Evolutionary conservation across 2,888 invertebrate genomes (phyloP).

Genomic region (Gisinianus flammeolus): DNA sequence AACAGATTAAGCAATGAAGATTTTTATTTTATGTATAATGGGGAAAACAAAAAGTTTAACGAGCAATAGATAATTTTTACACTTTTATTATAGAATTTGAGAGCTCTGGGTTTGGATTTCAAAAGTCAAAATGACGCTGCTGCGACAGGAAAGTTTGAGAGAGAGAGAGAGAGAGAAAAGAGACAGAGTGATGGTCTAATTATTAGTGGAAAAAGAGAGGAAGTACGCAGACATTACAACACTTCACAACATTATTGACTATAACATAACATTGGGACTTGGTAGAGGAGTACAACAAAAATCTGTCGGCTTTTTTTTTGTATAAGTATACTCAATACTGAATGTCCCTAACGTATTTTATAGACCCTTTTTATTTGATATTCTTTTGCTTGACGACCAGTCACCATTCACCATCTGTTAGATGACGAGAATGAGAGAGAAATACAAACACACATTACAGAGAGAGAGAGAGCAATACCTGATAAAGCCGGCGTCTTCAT

Average conservation of each 20-base stretch:
- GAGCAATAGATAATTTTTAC: not conserved
- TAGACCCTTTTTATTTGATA: conserved; percentile 39
- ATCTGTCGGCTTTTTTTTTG: not conserved
- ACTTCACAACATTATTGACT: not conserved
- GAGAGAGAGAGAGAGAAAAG: not conserved
- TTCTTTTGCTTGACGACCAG: not conserved
- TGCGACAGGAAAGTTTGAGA: not conserved
- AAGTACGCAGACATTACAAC: not conserved
- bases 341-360: conserved; percentile 23
- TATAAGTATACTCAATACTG: not conserved
- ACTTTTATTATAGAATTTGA: no score
- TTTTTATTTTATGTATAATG: no score
- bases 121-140: not conserved
- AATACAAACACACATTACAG: not conserved
- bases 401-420: conserved; percentile 54
- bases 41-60: no score
- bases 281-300: not conserved
- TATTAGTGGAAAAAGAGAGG: conserved; percentile 1
- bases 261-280: not conserved
- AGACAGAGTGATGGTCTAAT: conserved; percentile 22
- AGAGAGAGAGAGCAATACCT: conserved; percentile 42
- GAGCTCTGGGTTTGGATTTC: no score
- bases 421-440: conserved; percentile 17
- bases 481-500: conserved; percentile 53
- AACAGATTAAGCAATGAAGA: no score